Base-by-base conservation (phyloP, 1,140 invertebrate species). In the Cydia splendana region DNA sequence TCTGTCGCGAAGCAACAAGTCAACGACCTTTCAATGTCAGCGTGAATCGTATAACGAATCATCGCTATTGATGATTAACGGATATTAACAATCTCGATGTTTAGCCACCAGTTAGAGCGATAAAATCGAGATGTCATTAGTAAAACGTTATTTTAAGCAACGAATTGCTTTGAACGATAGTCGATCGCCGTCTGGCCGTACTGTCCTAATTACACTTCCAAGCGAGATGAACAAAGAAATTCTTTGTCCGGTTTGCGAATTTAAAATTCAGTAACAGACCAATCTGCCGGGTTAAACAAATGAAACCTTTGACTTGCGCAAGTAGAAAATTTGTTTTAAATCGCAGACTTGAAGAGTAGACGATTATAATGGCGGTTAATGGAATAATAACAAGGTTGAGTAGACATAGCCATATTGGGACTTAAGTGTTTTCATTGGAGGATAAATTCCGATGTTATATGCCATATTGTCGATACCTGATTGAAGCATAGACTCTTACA, bases 11-110 rank as follows among this genome's bases (percentile, higher is more conserved):
- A 62, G 74, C 82, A 81, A 84, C 83, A 82, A 87, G 91, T 91
- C 87, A 91, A 90, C 81, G 87, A 91, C 83, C 91, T 87, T 83
- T 92, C 88, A 92, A 92, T 91, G 91, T 90, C 89, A 89, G 82
- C 81, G 48, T 83, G 82, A 84, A 83, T 82, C 81, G 81, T 81
- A 79, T 76, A 71, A 69, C 81, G 82, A 85, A 85, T 83, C 81
- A 81, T 80, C 82, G 78, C 77, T 78, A 81, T 76, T 78, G 80
- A 84, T 84, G 85, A 88, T 83, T 85, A 88, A 85, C 79, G 45
- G 69, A 84, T 83, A 83, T 81, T 77, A 77, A 81, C 75, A 77
- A 81, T 78, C 82, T 76, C 78, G 76, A 82, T 38, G 34, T 45
- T 71, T 71, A 71, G 18, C 34, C 30, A 71, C 30, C n/a, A 71